Conservation (phyloP, 2,113 vertebrate genomes). For the Nyctereutes procyonoides region DNA sequence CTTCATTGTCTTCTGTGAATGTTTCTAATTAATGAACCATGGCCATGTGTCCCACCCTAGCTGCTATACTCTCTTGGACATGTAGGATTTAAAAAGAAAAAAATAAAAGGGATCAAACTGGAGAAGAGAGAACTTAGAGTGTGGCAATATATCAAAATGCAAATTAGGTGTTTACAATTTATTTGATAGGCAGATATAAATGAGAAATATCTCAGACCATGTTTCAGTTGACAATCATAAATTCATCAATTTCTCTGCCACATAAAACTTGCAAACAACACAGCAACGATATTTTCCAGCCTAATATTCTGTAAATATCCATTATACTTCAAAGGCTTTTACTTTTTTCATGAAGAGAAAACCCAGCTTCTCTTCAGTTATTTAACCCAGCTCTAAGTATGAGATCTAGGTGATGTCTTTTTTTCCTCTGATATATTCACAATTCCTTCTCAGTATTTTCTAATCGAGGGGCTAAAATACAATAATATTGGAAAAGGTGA, state of each 20-base stretch:
- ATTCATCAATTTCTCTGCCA: neutral
- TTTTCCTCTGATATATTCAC: neutral
- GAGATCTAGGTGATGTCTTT: neutral
- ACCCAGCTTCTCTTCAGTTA: neutral
- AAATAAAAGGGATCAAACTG: neutral
- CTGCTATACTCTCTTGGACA: neutral
- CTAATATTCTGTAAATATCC: neutral
- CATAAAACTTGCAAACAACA: neutral
- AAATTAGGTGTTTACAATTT: neutral
- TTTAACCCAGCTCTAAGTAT: neutral
- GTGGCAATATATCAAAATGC: neutral
- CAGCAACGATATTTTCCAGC: neutral
- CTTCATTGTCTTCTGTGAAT: neutral
- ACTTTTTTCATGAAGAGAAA: neutral
- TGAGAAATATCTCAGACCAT: neutral
- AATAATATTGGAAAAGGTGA: neutral
- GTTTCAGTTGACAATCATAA: neutral
- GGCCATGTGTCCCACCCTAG: neutral
- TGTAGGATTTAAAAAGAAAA: neutral
- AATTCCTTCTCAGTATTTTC: conserved; percentile 16
- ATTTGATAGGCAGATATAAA: neutral
- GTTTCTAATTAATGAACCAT: neutral
- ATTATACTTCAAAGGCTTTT: neutral
- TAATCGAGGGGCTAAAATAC: neutral
- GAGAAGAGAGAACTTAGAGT: neutral